Evolutionary conservation across 2,888 invertebrate genomes (phyloP).

Genomic region (Strigamia crassipes): DNA sequence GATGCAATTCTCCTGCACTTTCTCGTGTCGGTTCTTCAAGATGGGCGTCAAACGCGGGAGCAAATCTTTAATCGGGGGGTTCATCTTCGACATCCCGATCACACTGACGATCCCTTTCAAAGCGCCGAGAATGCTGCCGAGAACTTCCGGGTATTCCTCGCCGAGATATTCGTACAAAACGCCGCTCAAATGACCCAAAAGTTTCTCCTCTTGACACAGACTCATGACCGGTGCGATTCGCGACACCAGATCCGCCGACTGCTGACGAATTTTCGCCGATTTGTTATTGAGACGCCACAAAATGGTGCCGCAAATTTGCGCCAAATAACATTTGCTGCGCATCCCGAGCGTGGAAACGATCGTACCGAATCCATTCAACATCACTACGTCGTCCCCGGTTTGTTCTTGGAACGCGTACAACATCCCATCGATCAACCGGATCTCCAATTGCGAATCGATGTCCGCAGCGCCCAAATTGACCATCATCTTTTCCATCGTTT

Average conservation of each 20-base stretch:
- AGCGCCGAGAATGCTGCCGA: constrained; percentile 97
- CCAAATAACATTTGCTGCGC: constrained; percentile 96
- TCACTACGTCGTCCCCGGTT: constrained; percentile 98
- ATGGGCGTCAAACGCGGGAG: constrained; percentile 96
- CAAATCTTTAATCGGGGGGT: constrained; percentile 98
- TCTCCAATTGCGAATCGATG: constrained; percentile 96
- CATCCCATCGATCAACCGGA: constrained; percentile 98
- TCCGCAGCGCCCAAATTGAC: constrained; percentile 96
- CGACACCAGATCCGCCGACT: constrained; percentile 98
- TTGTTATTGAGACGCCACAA: constrained; percentile 99
- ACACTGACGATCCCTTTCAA: constrained; percentile 98
- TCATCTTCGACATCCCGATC: constrained; percentile 99
- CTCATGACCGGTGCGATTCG: constrained; percentile 99
- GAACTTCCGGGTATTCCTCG: constrained; percentile 98
- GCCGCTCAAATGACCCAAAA: constrained; percentile 99
- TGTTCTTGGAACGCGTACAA: constrained; percentile 99
- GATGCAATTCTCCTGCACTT: constrained; percentile 99
- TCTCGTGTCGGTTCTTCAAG: constrained; percentile 70
- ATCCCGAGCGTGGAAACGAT: constrained; percentile 97
- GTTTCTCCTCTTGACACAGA: constrained; percentile 97
- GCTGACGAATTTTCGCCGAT: constrained; percentile 97
- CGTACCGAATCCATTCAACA: constrained; percentile 99
- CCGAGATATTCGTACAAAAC: constrained; percentile 98
- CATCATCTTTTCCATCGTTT: constrained; percentile 98
- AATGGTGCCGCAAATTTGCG: constrained; percentile 99